These are phyloP conservation scores for Drosophila nannoptera DNA, from an alignment of 1,140 invertebrate species.

Conservation along the genomic window DNA sequence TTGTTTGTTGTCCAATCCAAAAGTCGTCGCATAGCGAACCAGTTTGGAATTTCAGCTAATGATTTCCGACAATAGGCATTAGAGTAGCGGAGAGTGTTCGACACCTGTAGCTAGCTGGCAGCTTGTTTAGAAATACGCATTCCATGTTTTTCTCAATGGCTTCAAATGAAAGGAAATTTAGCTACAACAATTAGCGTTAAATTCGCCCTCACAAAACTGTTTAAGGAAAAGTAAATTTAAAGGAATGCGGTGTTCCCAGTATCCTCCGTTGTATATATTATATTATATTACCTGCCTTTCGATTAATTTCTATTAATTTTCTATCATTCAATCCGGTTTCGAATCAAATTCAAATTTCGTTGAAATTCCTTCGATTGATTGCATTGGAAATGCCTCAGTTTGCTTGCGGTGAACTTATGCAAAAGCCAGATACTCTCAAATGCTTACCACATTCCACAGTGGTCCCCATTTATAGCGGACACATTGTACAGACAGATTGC, in stretches of 20 bases:
- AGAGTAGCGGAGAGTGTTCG: slow-evolving; percentile 10
- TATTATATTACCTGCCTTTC: too few species aligned
- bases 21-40: slow-evolving; percentile 30
- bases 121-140: slow-evolving; percentile 1
- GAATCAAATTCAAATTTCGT: too few species aligned
- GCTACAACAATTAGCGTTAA: too few species aligned
- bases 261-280: too few species aligned
- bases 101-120: slow-evolving; percentile 29
- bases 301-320: too few species aligned
- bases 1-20: slow-evolving; percentile 19
- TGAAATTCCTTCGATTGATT: too few species aligned
- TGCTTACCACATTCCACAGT: neutral
- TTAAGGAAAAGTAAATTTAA: too few species aligned
- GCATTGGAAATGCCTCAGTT: neutral
- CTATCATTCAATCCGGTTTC: too few species aligned
- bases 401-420: neutral
- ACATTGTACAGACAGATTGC: neutral
- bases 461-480: slow-evolving; percentile 11
- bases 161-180: neutral
- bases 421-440: too few species aligned
- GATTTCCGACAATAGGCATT: slow-evolving; percentile 34
- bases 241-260: too few species aligned
- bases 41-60: slow-evolving; percentile 46
- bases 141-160: slow-evolving; percentile 20
- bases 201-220: too few species aligned